Evolutionary conservation across 35 echinoderm and acorn worm species (phyloP).

Genomic region (Holothuria glaberrima): DNA sequence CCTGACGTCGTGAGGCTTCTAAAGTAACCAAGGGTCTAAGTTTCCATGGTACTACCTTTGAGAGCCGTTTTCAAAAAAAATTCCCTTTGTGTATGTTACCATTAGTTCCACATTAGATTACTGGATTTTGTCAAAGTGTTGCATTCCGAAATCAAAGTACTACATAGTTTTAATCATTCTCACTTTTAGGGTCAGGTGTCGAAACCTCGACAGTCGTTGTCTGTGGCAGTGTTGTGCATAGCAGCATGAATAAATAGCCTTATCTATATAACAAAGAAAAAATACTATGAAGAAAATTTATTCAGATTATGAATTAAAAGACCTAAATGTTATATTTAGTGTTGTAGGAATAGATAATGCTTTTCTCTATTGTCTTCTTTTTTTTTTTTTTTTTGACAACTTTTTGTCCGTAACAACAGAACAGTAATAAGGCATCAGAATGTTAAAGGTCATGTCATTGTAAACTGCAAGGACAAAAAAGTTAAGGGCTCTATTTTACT

Average conservation of each 20-base stretch:
- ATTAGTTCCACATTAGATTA: background rate
- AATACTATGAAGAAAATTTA: slow-evolving; percentile 11
- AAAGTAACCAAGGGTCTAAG: too few relatives aligned
- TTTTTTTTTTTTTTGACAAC: slow-evolving; percentile 8
- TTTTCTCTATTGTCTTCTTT: slow-evolving; percentile 1
- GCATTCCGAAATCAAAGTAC: slow-evolving; percentile 40
- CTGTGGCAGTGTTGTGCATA: background rate
- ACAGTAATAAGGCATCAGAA: too few relatives aligned
- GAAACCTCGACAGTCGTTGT: too few relatives aligned
- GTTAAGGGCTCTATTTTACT: too few relatives aligned
- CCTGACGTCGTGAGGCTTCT: too few relatives aligned
- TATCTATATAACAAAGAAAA: slow-evolving; percentile 40
- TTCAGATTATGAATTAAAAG: slow-evolving; percentile 20
- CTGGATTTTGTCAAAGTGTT: background rate
- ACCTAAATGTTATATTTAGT: slow-evolving; percentile 34
- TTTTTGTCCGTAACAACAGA: background rate
- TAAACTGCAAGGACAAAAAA: too few relatives aligned
- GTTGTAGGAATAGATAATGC: background rate
- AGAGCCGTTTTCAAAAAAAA: too few relatives aligned
- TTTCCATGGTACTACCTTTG: too few relatives aligned
- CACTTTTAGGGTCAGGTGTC: background rate
- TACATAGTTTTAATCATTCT: background rate
- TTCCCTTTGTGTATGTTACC: slow-evolving; percentile 2
- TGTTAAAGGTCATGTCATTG: too few relatives aligned
- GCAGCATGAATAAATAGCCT: slow-evolving; percentile 27